Evolutionary conservation across 2,888 invertebrate genomes (phyloP), one percentile per base, ranked within the genome.

Genomic region (Neoaliturus tenellus): DNA sequence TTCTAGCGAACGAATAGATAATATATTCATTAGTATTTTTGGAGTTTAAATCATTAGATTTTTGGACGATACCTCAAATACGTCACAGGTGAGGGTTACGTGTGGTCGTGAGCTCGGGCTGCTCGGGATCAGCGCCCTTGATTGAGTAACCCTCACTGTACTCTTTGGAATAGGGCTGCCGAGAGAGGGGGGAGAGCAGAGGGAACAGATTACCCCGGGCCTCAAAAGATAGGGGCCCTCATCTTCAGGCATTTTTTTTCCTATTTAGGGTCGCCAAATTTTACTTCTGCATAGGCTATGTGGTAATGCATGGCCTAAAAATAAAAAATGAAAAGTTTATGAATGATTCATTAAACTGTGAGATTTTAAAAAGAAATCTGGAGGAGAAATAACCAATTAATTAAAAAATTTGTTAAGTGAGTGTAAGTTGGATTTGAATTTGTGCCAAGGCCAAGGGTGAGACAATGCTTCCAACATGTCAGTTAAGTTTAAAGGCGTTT

Each of bases 271-370:
- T n/a, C n/a, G n/a, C n/a, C n/a, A n/a, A n/a, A n/a, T n/a, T n/a
- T n/a, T n/a, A n/a, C n/a, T n/a, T n/a, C n/a, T n/a, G n/a, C n/a
- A n/a, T n/a, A n/a, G n/a, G n/a, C n/a, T n/a, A n/a, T n/a, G n/a
- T n/a, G n/a, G n/a, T n/a, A n/a, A 23, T 33, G 67, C 33, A 8
- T 44, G 39, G 75, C 20, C 5, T 3, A 3, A 75, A 23, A 23
- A 41, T n/a, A 23, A 20, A 28, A 20, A 48, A 14, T 55, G 55
- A 31, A 5, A 35, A 67, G 28, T 31, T 23, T 41, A 67, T 48
- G 48, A 78, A 35, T 48, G 78, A 48, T 78, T 44, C 17, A 48
- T 78, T 10, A 78, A 78, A 78, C 20, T 78, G 17, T 20, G 51
- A 39, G 20, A 48, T 51, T 41, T 44, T 20, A 17, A 39, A 20